Conservation (phyloP, 2,888 invertebrate species). For the Eustalomyia histrio region DNA sequence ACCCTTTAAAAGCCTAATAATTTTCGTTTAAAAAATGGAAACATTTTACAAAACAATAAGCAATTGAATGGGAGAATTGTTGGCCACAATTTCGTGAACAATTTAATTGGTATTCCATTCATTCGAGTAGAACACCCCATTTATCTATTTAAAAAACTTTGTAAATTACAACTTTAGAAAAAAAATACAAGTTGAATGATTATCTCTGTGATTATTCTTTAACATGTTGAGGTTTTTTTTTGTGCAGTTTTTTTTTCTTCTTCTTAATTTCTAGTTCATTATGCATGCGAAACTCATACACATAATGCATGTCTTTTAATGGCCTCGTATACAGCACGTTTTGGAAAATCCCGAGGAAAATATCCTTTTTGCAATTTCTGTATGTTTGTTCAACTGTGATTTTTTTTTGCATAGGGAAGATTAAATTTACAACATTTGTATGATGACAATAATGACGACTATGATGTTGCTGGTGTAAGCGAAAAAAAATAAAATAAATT, state of each 20-base stretch:
- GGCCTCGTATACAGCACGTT: constrained; percentile 19
- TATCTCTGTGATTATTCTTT: constrained; percentile 8
- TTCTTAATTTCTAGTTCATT: constrained; percentile 24
- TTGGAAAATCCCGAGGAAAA: not conserved
- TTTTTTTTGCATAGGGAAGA: not conserved
- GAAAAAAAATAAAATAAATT: not conserved
- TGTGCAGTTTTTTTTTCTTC: not conserved
- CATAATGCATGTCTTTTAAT: constrained; percentile 23
- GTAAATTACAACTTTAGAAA: too few relatives aligned
- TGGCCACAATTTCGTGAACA: too few relatives aligned
- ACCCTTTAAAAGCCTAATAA: too few relatives aligned
- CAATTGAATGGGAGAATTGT: too few relatives aligned
- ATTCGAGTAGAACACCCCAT: too few relatives aligned
- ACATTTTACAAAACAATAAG: too few relatives aligned
- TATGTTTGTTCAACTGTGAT: constrained; percentile 12
- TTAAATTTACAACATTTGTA: constrained; percentile 1
- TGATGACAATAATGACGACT: constrained; percentile 2
- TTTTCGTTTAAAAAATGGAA: too few relatives aligned
- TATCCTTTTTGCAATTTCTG: constrained; percentile 9
- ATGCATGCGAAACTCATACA: constrained; percentile 19
- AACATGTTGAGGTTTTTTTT: constrained; percentile 9
- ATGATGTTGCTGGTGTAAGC: not conserved
- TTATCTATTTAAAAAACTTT: too few relatives aligned
- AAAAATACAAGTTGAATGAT: not conserved
- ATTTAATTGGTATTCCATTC: too few relatives aligned